Conservation (phyloP, 2,113 vertebrate genomes). For the Petaurus breviceps region DNA sequence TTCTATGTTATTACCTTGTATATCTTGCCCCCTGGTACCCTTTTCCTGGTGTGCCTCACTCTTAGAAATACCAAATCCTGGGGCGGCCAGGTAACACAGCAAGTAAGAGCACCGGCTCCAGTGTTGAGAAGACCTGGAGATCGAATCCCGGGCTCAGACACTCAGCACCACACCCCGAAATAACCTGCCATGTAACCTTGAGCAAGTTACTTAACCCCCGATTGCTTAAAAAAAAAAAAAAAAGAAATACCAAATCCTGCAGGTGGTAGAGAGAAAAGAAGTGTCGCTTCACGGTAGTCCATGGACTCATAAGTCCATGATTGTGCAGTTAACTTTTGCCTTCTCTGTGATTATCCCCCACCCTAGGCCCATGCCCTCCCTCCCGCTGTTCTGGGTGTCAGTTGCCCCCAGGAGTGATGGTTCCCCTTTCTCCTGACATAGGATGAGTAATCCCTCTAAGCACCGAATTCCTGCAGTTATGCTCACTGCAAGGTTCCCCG, state of each 20-base stretch:
- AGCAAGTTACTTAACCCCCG: no score
- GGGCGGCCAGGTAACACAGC: no score
- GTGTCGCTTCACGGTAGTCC: background rate
- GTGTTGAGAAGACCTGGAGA: no score
- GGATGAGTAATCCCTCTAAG: background rate
- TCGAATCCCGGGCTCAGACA: no score
- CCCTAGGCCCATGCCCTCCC: background rate
- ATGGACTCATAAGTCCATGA: background rate
- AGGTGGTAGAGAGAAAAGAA: background rate
- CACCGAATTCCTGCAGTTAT: background rate
- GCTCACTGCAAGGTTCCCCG: background rate
- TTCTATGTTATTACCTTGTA: background rate
- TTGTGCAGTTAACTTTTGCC: background rate
- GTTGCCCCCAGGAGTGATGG: background rate
- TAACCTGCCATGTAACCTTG: no score
- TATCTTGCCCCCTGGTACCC: background rate
- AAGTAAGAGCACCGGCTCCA: no score
- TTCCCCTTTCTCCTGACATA: background rate
- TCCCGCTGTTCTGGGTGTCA: background rate
- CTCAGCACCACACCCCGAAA: no score
- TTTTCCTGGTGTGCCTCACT: background rate
- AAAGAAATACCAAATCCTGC: no score
- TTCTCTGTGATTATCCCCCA: background rate
- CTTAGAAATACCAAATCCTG: background rate
- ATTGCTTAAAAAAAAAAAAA: no score